Base-by-base conservation (phyloP, 2,113 vertebrate genomes). In the Ranitomeya variabilis region DNA sequence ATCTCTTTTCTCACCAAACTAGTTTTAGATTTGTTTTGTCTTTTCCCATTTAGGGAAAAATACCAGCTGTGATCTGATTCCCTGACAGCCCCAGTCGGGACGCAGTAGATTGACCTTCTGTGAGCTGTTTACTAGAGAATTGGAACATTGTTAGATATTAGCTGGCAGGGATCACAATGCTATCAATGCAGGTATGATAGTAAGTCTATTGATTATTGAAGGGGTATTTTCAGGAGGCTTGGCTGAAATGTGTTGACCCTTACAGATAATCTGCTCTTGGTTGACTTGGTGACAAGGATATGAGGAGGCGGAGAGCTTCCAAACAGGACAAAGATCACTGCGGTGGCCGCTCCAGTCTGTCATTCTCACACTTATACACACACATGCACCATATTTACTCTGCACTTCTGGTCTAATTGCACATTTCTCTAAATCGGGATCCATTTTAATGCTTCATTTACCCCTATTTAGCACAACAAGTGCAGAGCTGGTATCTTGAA, bases 391-490 rank as follows among this genome's bases (percentile, higher is more conserved):
- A 87, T 88, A 84, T 92, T 91, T 87, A 89, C 93, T 93, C 87
- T 89, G 86, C 90, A 87, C 90, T 90, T 88, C 90, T 91, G 55
- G 5, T 67, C 91, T 93, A 93, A 90, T 92, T 87, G 89, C 90
- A 90, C 89, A 87, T 94, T 92, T 91, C 90, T 91, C 90, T 87
- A 91, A 93, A 92, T 90, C 90, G 91, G 90, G 74, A 90, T 91
- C 91, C 92, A 88, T 93, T 88, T 93, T 91, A 92, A 94, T 92
- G 96, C 93, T 92, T 96, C 95, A 96, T 96, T 95, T 95, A 95
- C 94, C 95, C 93, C 91, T 92, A 94, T 94, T 95, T 95, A 92
- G 87, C 90, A 78, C 84, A 84, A 71, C 82, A 84, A 84, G 82
- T 84, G 82, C 82, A 84, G 82, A 84, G 82, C 62, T 84, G 82